These are phyloP conservation scores for Podabrus alpinus DNA, from an alignment of 2,888 invertebrate genomes.

Conservation along the genomic window DNA sequence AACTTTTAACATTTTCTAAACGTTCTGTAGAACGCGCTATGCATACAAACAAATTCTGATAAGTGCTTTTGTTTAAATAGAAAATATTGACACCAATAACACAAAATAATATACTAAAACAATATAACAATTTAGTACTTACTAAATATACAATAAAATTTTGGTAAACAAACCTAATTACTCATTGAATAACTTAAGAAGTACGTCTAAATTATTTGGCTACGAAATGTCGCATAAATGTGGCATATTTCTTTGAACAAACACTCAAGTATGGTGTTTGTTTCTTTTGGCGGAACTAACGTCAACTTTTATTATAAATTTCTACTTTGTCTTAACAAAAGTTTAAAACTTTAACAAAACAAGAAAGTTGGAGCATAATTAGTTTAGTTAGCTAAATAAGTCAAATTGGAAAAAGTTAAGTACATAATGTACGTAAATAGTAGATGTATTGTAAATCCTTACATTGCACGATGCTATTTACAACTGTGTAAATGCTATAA, in stretches of 20 bases:
- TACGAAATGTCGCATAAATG: background rate
- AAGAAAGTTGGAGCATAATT: background rate
- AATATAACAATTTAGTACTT: too few species aligned
- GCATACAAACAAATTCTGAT: background rate
- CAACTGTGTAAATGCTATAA: background rate
- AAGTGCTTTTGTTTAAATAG: background rate
- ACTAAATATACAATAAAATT: too few species aligned
- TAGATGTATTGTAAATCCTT: background rate
- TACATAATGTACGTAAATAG: background rate
- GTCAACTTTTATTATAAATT: background rate
- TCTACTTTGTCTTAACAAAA: background rate
- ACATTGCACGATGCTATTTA: background rate
- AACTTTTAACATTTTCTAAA: background rate
- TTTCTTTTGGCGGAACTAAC: background rate
- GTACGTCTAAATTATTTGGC: background rate
- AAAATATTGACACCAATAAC: background rate
- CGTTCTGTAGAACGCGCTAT: background rate
- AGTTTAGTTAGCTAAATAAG: constrained; percentile 2
- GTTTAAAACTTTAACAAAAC: background rate
- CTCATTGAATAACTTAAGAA: background rate
- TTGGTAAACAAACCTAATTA: background rate
- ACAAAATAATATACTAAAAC: background rate
- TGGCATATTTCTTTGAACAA: background rate
- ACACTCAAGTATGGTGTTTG: background rate
- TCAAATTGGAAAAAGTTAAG: constrained; percentile 2